Conservation (phyloP, 2,113 vertebrate genomes). For the Eolophus roseicapilla region DNA sequence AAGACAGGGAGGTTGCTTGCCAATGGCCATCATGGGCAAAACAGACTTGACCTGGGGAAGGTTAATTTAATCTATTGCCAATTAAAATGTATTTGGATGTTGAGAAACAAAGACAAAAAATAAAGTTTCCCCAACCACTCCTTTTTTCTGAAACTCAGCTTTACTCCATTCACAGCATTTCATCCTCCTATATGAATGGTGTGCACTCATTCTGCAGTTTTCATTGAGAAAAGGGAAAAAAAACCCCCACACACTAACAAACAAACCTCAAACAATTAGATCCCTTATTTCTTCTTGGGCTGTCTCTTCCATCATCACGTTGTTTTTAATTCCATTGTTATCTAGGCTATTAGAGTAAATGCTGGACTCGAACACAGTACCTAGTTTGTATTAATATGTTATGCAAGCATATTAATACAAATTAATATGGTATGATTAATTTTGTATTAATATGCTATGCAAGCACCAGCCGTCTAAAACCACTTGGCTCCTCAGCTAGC, state of each 20-base stretch:
- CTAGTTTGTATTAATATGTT: background rate
- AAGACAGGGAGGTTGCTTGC: background rate
- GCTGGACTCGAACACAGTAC: no score
- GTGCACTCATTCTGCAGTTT: background rate
- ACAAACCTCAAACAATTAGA: background rate
- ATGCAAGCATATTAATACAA: background rate
- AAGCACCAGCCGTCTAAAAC: background rate
- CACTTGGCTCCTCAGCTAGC: background rate
- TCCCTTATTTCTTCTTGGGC: background rate
- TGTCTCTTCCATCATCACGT: accelerated
- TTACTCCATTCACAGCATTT: background rate
- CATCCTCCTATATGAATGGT: background rate
- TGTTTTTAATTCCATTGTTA: background rate
- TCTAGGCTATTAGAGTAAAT: background rate
- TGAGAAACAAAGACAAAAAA: background rate
- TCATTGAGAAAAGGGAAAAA: background rate
- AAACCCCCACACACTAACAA: background rate
- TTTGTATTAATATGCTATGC: background rate
- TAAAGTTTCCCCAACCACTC: background rate
- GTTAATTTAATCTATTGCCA: background rate
- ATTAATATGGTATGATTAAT: background rate
- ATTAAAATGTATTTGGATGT: background rate
- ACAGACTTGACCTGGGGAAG: no score
- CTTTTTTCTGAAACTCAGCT: background rate
- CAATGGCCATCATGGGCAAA: background rate